phyloP scores from a whole-genome alignment of 2,797 vertebrate species.

The Poliocrania exsul region DNA sequence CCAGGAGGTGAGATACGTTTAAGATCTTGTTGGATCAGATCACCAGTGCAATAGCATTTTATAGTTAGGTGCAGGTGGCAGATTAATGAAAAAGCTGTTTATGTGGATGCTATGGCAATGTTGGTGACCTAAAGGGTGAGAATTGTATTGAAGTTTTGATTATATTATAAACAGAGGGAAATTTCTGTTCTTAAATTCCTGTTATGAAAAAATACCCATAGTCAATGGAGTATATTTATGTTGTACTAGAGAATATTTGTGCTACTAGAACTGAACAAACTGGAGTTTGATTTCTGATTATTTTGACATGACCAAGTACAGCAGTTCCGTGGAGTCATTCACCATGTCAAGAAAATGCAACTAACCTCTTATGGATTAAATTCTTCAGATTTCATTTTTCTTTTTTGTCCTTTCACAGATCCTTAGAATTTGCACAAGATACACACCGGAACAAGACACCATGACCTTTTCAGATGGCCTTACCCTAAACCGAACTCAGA shows the following conservation, averaged over 20 bases:
- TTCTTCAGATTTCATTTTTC: not conserved
- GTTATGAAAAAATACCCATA: not conserved
- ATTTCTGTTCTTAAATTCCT: not conserved
- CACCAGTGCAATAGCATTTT: not conserved
- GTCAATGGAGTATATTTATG: not conserved
- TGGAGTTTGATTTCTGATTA: not conserved
- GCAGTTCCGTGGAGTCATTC: not conserved
- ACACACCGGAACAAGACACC: conserved; percentile 94
- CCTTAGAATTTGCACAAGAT: conserved; percentile 93
- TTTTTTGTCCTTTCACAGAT: conserved; percentile 78
- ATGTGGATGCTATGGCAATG: fast-evolving
- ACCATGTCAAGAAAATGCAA: fast-evolving
- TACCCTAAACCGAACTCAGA: conserved; percentile 94
- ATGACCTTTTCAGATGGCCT: conserved; percentile 97
- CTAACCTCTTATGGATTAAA: not conserved
- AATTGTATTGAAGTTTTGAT: not conserved
- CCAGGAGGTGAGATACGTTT: fast-evolving
- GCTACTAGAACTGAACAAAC: not conserved
- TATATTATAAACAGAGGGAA: not conserved
- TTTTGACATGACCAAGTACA: fast-evolving
- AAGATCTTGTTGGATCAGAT: not conserved
- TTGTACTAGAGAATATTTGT: not conserved
- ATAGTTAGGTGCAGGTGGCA: fast-evolving
- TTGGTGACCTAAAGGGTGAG: not conserved
- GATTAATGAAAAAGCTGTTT: not conserved